Percentiles rank a stretch among this genome's conserved stretches.
Evolutionary conservation across 2,113 vertebrate genomes (phyloP).

Genomic region (Cisticola juncidis): DNA sequence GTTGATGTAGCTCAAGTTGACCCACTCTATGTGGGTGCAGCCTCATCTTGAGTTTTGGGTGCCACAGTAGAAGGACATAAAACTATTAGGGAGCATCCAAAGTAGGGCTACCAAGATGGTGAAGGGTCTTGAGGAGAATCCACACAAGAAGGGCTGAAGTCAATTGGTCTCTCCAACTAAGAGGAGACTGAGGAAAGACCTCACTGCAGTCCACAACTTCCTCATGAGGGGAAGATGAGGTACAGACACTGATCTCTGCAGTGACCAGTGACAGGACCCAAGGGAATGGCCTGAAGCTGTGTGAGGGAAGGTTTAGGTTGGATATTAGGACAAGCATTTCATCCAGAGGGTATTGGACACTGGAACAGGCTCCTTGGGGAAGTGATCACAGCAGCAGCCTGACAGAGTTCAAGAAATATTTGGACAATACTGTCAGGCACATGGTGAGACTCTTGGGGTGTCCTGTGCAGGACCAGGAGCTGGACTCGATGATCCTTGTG

Average conservation of each 20-base stretch:
- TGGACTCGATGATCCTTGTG: not conserved
- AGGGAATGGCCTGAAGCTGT: not conserved
- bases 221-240: not conserved
- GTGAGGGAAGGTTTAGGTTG: not conserved
- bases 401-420: not conserved
- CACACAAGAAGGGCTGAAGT: not conserved
- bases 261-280: not conserved
- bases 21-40: rapidly evolving
- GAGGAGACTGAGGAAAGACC: not conserved
- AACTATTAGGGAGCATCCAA: not conserved
- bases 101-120: not conserved
- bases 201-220: not conserved
- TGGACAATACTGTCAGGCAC: not conserved
- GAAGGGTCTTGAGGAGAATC: not conserved
- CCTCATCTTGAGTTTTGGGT: rapidly evolving
- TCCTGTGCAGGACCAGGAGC: not conserved
- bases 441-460: not conserved
- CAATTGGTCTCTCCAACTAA: not conserved
- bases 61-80: not conserved
- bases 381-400: not conserved
- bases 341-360: not conserved
- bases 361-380: not conserved
- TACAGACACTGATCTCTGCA: not conserved
- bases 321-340: not conserved
- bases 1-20: not conserved